Percentiles rank a stretch among this genome's conserved stretches.
Evolutionary conservation across 2,888 invertebrate genomes (phyloP).

Genomic region (Rhorus exstirpatorius): DNA sequence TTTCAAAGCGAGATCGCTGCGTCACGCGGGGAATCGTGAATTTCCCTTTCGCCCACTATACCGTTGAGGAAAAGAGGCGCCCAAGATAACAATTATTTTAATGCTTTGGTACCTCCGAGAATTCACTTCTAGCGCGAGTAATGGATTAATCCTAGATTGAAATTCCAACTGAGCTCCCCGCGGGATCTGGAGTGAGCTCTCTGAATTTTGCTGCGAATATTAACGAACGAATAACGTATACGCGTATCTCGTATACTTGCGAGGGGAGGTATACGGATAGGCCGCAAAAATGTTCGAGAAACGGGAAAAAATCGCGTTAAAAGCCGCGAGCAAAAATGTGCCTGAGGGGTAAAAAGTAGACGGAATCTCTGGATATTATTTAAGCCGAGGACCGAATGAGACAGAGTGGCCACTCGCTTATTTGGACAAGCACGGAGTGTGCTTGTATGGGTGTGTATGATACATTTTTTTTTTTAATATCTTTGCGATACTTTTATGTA

Average conservation of each 20-base stretch:
- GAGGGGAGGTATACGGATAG: background rate
- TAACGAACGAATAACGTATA: background rate
- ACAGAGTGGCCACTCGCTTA: conserved; percentile 42
- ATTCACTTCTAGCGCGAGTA: conserved; percentile 70
- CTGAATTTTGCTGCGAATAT: conserved; percentile 55
- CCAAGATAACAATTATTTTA: conserved; percentile 71
- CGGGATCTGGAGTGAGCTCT: conserved; percentile 18
- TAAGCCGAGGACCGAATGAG: conserved; percentile 27
- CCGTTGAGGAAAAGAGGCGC: conserved; percentile 22
- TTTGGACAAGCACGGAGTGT: background rate
- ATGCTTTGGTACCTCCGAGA: conserved; percentile 70
- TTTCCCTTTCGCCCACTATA: background rate
- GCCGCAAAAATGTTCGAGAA: conserved; percentile 14
- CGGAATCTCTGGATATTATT: conserved; percentile 30
- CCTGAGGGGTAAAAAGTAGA: conserved; percentile 13
- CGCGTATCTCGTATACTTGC: background rate
- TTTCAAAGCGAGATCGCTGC: conserved; percentile 6
- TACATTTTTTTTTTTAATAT: background rate
- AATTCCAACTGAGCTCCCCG: conserved; percentile 65
- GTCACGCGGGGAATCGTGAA: background rate
- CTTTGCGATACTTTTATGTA: conserved; percentile 1
- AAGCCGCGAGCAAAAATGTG: background rate
- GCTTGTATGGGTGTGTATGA: background rate
- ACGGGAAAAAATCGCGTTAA: conserved; percentile 12
- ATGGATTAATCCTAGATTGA: conserved; percentile 71